These are phyloP conservation scores for Hybos culiciformis DNA, from an alignment of 2,888 invertebrate genomes.

Conservation along the genomic window DNA sequence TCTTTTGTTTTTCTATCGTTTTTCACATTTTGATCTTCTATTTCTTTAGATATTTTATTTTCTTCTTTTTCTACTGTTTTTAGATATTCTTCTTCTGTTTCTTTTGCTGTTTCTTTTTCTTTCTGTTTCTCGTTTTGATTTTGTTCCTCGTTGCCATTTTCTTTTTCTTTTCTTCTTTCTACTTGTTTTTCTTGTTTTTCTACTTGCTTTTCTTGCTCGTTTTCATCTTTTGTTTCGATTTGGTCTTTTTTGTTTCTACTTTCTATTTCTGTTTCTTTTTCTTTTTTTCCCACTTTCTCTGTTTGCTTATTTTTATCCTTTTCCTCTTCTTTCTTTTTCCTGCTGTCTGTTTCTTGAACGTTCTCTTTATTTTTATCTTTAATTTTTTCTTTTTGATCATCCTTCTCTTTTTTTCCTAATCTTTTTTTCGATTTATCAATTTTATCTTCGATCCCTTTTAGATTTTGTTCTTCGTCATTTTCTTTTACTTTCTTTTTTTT, in stretches of 20 bases:
- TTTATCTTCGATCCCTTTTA: conserved; percentile 4
- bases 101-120: conserved; percentile 9
- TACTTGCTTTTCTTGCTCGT: conserved; percentile 10
- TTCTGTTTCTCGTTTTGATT: conserved; percentile 18
- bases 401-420: background rate
- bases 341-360: background rate
- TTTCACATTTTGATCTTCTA: conserved; percentile 13
- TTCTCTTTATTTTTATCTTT: conserved; percentile 3
- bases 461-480: background rate
- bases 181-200: background rate
- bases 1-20: conserved; percentile 15
- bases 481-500: conserved; percentile 3
- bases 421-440: background rate
- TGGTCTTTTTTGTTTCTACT: conserved; percentile 16
- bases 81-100: background rate
- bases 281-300: no score
- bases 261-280: conserved; percentile 13
- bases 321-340: conserved; percentile 12
- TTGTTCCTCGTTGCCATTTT: conserved; percentile 14
- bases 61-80: background rate
- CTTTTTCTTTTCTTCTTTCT: conserved; percentile 9
- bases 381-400: background rate
- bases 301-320: conserved; percentile 13
- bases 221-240: conserved; percentile 16
- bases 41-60: no score